These are phyloP conservation scores for Oxyteleia sp. DNA, from an alignment of 2,888 invertebrate species.

Conservation along the genomic window DNA sequence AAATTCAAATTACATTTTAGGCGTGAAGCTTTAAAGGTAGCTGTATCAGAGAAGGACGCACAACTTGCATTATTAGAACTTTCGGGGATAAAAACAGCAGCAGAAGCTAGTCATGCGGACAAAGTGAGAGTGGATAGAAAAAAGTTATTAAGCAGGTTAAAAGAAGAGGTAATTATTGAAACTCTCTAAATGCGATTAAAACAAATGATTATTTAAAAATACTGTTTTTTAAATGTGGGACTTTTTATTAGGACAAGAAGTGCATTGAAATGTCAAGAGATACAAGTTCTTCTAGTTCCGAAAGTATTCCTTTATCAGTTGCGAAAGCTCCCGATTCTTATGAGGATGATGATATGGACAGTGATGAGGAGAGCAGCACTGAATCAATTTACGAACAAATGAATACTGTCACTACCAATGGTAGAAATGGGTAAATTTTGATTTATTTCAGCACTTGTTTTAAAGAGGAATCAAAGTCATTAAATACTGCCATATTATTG, in stretches of 20 bases:
- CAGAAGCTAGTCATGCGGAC: slow-evolving; percentile 91
- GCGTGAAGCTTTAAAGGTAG: slow-evolving; percentile 94
- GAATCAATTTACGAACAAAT: slow-evolving; percentile 42
- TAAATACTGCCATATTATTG: too few relatives aligned
- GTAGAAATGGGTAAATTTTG: slow-evolving; percentile 55
- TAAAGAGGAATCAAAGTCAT: too few relatives aligned
- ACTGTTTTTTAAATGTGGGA: too few relatives aligned
- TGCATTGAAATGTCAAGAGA: slow-evolving; percentile 81
- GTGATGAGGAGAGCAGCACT: slow-evolving; percentile 75
- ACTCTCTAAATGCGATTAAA: neutral
- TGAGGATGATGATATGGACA: slow-evolving; percentile 77
- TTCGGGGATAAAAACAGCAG: slow-evolving; percentile 90
- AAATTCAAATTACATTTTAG: slow-evolving; percentile 87
- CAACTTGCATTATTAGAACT: slow-evolving; percentile 94
- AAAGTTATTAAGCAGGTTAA: slow-evolving; percentile 91
- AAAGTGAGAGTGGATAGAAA: slow-evolving; percentile 91
- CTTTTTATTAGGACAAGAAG: slow-evolving; percentile 79
- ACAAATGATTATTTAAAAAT: neutral
- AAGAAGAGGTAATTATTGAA: slow-evolving; percentile 92
- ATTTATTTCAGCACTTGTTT: too few relatives aligned
- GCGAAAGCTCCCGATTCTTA: slow-evolving; percentile 78
- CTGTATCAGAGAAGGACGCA: slow-evolving; percentile 96
- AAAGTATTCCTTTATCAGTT: slow-evolving; percentile 75
- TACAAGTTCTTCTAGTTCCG: slow-evolving; percentile 74
- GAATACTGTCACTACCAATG: slow-evolving; percentile 27